Percentiles rank a stretch among this genome's conserved stretches.
Evolutionary conservation across 2,797 vertebrate species (phyloP).

Genomic region (Ara ararauna): DNA sequence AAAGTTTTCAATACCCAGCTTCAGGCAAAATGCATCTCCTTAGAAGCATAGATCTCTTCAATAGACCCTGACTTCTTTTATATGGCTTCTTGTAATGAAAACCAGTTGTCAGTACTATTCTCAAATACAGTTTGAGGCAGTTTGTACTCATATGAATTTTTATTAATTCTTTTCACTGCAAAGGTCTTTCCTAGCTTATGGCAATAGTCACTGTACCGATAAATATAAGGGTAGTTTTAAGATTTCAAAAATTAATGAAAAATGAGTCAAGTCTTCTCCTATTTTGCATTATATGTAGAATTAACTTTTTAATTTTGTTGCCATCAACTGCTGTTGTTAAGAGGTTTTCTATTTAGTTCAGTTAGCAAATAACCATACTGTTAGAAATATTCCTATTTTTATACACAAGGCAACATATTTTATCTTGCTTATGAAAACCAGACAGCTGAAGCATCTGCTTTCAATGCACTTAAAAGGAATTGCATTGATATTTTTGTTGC

Average conservation of each 20-base stretch:
- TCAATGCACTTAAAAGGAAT: slow-evolving; percentile 29
- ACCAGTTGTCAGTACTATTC: not conserved
- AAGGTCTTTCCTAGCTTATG: not conserved
- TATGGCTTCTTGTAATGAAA: not conserved
- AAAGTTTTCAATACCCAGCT: not conserved
- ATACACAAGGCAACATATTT: not conserved
- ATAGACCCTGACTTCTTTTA: not conserved
- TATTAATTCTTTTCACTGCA: not conserved
- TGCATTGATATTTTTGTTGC: not conserved
- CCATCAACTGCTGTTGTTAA: not conserved
- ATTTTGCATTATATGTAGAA: not conserved
- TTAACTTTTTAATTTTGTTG: not conserved
- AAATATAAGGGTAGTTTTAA: not conserved
- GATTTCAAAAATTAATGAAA: not conserved
- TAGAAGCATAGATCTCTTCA: not conserved
- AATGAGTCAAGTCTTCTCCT: not conserved
- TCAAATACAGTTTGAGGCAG: not conserved
- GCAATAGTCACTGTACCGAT: not conserved
- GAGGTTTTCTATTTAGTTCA: not conserved
- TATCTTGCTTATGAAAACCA: not conserved
- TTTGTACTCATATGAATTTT: not conserved
- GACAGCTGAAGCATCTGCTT: slow-evolving; percentile 16
- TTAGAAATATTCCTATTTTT: slow-evolving; percentile 14
- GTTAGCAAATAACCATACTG: not conserved
- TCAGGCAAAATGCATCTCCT: not conserved